A percentile compares a stretch with the other conserved stretches of the same genome.
Evolutionary conservation across 2,888 invertebrate species (phyloP).

Genomic region (Meteorus colon): DNA sequence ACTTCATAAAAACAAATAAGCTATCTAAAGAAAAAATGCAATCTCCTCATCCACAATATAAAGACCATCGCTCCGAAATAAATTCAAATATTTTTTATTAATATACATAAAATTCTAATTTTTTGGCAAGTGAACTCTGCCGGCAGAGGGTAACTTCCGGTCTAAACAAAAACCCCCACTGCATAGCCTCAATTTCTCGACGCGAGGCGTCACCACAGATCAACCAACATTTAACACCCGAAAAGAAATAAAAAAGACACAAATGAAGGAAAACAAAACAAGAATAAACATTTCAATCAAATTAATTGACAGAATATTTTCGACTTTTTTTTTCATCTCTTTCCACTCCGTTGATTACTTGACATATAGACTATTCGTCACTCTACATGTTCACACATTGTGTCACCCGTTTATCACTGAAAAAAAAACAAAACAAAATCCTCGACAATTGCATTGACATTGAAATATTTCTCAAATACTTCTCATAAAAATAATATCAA

Average conservation of each 20-base stretch:
- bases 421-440: too few species aligned
- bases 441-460: not conserved
- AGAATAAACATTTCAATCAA: not conserved
- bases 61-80: too few species aligned
- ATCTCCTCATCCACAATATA: too few species aligned
- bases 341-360: not conserved
- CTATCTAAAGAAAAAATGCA: too few species aligned
- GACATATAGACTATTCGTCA: too few species aligned
- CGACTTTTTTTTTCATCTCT: not conserved
- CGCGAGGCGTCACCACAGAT: slow-evolving; percentile 69
- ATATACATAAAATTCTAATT: not conserved
- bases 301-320: slow-evolving; percentile 19
- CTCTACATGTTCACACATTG: too few species aligned
- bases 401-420: too few species aligned
- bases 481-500: not conserved
- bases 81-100: not conserved
- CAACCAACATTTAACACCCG: slow-evolving; percentile 59
- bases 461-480: not conserved
- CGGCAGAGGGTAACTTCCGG: slow-evolving; percentile 61
- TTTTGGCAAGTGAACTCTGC: slow-evolving; percentile 39
- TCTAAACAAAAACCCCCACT: slow-evolving; percentile 54
- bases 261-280: slow-evolving; percentile 12
- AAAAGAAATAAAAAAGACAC: slow-evolving; percentile 42
- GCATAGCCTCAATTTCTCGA: slow-evolving; percentile 61
- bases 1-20: too few species aligned